phyloP scores from a whole-genome alignment of 1,140 invertebrate genomes.

The Camponotus floridanus region DNA sequence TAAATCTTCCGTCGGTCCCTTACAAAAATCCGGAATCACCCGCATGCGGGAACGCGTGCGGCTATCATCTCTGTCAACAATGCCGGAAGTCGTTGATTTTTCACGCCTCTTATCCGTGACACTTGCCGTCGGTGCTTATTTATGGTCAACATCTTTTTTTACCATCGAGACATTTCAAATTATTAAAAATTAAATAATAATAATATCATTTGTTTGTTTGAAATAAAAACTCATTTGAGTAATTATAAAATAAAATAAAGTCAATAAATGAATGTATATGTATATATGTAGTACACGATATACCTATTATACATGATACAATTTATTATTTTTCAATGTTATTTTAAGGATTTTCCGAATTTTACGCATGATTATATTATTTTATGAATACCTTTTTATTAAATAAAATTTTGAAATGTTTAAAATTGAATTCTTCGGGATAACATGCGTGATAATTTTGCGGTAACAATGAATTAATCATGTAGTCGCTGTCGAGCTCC shows the following conservation, averaged over 20 bases:
- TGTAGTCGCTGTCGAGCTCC: conserved; percentile 37
- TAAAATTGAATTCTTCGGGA: conserved; percentile 33
- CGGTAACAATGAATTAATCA: conserved; percentile 66
- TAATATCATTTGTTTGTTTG: neutral
- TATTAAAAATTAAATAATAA: neutral
- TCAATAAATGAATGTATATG: neutral
- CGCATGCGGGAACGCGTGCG: conserved; percentile 55
- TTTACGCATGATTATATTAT: neutral
- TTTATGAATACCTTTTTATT: neutral
- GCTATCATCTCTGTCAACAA: conserved; percentile 59
- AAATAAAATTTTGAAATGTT: neutral
- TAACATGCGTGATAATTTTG: conserved; percentile 25
- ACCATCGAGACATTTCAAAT: neutral
- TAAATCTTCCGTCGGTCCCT: conserved; percentile 54
- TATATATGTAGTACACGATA: neutral
- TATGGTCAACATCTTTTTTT: conserved; percentile 4
- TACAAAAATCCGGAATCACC: conserved; percentile 61
- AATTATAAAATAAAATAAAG: neutral
- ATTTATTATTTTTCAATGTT: neutral
- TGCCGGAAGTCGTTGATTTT: conserved; percentile 73
- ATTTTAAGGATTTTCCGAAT: neutral
- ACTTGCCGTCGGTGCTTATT: conserved; percentile 12
- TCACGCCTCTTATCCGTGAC: conserved; percentile 65
- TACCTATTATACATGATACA: neutral
- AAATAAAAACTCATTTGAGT: neutral